Base-by-base conservation (phyloP, 23 tunicate genomes). In the Ascidia mentula region DNA sequence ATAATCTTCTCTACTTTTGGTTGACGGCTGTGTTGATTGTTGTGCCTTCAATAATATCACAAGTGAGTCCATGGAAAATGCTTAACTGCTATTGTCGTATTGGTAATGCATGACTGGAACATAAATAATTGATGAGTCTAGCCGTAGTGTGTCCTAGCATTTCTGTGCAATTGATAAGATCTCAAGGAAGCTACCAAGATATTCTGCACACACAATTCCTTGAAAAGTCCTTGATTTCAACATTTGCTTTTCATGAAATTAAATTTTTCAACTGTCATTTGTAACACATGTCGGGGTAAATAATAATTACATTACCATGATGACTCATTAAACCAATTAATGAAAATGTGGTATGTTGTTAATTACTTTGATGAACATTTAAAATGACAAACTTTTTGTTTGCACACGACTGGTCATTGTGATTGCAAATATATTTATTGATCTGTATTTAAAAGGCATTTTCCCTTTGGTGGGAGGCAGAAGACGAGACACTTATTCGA, bases 21-120 rank as follows among this genome's bases (percentile, higher is more conserved):
- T 59, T 83, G 6, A 92, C 97, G 28, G 69, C 83, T 26, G 83
- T 60, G 22, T 46, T 83, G 36, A 90, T 87, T 26, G 69, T 85
- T 60, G 69, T 88, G 4, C 88, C 97, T 9, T 91, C 97, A 13
- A 5, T 91, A 1, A 70, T 91, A 6, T 59, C 82, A 81, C 97
- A 91, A 40, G 97, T 91, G 60, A 12, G 86, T 37, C 32, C n/a
- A 36, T 34, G 13, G 1, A 71, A 71, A n/a, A 71, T 6, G 65
- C 65, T 9, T 53, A 53, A 53, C 65, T 53, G 65, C 65, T 53
- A 53, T 53, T 53, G 65, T 53, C 65, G 65, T 53, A 53, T 53
- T 42, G 65, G 65, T 28, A 53, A 26, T 53, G 65, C 65, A 53
- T 53, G 65, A 34, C 39, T 34, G 13, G 8, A 8, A 17, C 39